Evolutionary conservation across 2,888 invertebrate species (phyloP).

Genomic region (Rhorus exstirpatorius): DNA sequence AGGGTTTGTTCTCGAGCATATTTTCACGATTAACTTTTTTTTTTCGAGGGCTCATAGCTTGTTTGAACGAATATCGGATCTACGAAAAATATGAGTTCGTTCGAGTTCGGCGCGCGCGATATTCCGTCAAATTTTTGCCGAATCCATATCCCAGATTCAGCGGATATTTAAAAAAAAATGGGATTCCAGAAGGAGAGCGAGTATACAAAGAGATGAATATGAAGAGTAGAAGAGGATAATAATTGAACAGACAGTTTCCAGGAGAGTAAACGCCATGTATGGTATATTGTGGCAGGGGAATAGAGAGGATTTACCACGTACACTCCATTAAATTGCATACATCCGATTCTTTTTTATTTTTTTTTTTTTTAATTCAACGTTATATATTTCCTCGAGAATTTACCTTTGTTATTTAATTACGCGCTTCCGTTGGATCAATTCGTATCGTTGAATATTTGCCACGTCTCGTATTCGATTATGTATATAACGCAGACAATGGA

Average conservation of each 20-base stretch:
- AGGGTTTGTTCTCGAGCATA: too few relatives aligned
- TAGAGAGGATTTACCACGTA: conserved; percentile 56
- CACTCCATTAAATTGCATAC: conserved; percentile 67
- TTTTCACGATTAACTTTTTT: background rate
- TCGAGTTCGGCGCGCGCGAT: conserved; percentile 13
- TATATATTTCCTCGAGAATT: conserved; percentile 52
- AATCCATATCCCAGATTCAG: conserved; percentile 18
- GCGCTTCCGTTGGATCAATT: conserved; percentile 39
- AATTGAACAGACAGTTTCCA: conserved; percentile 67
- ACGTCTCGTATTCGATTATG: background rate
- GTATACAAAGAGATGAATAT: conserved; percentile 47
- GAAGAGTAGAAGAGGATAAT: conserved; percentile 49
- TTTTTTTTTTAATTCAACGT: conserved; percentile 17
- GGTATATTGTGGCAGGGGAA: background rate
- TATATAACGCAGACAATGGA: background rate
- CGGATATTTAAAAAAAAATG: conserved; percentile 57
- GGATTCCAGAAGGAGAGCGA: background rate
- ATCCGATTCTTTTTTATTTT: conserved; percentile 18
- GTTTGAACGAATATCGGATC: conserved; percentile 2
- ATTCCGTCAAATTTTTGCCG: conserved; percentile 6
- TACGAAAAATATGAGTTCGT: conserved; percentile 1
- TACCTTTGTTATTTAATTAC: conserved; percentile 66
- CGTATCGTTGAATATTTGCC: conserved; percentile 12
- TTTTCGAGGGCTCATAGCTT: too few relatives aligned
- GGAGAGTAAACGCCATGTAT: conserved; percentile 55